phyloP scores from a whole-genome alignment of 2,888 invertebrate species.

The Hanleya hanleyi region DNA sequence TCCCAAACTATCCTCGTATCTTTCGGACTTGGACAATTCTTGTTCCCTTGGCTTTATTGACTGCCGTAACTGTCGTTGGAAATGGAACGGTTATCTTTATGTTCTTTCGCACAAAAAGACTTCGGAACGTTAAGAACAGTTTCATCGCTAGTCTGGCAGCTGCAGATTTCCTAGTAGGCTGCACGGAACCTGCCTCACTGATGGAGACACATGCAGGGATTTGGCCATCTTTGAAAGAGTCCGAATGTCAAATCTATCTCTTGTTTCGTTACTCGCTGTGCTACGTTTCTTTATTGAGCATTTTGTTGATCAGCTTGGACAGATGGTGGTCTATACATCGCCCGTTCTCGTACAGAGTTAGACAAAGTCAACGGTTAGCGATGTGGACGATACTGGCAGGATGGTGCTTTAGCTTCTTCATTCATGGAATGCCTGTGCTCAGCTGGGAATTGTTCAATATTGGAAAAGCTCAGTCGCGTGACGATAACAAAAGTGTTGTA shows the following conservation, averaged over 20 bases:
- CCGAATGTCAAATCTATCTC: constrained; percentile 45
- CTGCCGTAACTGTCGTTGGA: constrained; percentile 48
- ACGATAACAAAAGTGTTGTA: neutral
- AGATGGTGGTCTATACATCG: constrained; percentile 63
- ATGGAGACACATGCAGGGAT: constrained; percentile 46
- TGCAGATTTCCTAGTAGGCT: constrained; percentile 58
- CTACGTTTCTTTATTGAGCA: constrained; percentile 59
- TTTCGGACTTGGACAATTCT: neutral
- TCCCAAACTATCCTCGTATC: neutral
- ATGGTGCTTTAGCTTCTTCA: constrained; percentile 52
- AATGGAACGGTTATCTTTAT: constrained; percentile 57
- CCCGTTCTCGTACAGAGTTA: constrained; percentile 61
- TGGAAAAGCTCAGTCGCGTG: constrained; percentile 15
- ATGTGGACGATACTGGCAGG: constrained; percentile 40
- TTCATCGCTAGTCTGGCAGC: constrained; percentile 61
- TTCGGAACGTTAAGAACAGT: constrained; percentile 58
- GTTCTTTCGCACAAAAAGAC: constrained; percentile 46
- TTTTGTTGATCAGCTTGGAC: constrained; percentile 59
- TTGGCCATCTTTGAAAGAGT: constrained; percentile 22
- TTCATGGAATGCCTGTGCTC: constrained; percentile 50
- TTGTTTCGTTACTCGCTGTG: constrained; percentile 49
- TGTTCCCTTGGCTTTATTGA: constrained; percentile 20
- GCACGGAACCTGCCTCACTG: constrained; percentile 53
- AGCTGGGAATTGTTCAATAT: constrained; percentile 46
- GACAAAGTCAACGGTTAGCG: constrained; percentile 50